A percentile compares a stretch with the other conserved stretches of the same genome.
phyloP scores from a whole-genome alignment of 2,797 vertebrate genomes.

The Oryzias sinensis region DNA sequence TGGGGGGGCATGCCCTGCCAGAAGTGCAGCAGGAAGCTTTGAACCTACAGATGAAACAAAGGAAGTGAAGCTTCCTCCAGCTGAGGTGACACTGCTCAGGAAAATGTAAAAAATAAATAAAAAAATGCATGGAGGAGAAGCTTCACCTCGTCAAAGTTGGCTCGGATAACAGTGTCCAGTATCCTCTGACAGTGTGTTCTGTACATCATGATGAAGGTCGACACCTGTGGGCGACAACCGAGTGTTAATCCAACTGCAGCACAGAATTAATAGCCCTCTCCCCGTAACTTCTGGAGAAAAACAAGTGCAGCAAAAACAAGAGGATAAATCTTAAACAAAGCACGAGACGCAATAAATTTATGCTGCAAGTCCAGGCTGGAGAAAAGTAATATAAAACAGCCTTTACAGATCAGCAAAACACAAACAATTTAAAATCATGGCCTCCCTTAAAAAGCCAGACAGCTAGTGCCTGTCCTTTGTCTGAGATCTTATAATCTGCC shows the following conservation, averaged over 20 bases:
- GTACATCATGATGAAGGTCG: slow-evolving; percentile 99
- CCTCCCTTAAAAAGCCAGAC: slow-evolving; percentile 75
- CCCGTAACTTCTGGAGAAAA: slow-evolving; percentile 12
- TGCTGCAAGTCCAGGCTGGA: slow-evolving; percentile 64
- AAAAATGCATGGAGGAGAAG: not conserved
- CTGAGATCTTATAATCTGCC: slow-evolving; percentile 83
- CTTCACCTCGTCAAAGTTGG: slow-evolving; percentile 98
- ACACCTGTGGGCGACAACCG: slow-evolving; percentile 82
- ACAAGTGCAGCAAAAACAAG: slow-evolving; percentile 66
- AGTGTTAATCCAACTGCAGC: slow-evolving; percentile 40
- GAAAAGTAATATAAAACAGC: slow-evolving; percentile 65
- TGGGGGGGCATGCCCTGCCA: slow-evolving; percentile 99
- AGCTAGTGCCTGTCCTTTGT: slow-evolving; percentile 81
- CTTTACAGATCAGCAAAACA: slow-evolving; percentile 80
- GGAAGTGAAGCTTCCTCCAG: not conserved
- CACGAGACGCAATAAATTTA: slow-evolving; percentile 69
- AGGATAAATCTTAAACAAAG: slow-evolving; percentile 73
- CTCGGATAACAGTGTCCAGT: slow-evolving; percentile 97
- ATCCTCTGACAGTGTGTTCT: slow-evolving; percentile 99
- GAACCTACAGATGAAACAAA: slow-evolving; percentile 81
- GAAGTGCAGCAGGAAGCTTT: slow-evolving; percentile 99
- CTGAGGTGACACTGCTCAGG: too few species aligned
- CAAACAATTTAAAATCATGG: slow-evolving; percentile 81
- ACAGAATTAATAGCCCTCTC: slow-evolving; percentile 28
- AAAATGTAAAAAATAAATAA: too few species aligned